A percentile compares a stretch with the other conserved stretches of the same genome.
Conservation (phyloP, 2,888 invertebrate genomes). For the Acrocera orbiculus region DNA sequence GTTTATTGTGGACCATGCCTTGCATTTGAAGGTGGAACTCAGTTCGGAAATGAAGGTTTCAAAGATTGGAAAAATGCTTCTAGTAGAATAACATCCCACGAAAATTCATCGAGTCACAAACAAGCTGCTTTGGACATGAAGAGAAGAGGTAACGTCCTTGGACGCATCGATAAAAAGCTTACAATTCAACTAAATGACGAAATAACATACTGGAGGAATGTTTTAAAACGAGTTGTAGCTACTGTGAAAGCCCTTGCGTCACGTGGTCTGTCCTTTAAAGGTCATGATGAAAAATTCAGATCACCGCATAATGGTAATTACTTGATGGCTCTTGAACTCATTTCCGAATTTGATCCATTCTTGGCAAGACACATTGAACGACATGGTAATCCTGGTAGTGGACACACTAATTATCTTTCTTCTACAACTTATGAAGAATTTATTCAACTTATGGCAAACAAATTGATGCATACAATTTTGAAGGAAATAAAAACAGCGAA, state of each 20-base stretch:
- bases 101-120: conserved; percentile 1
- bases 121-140: neutral
- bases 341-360: conserved; percentile 3
- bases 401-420: neutral
- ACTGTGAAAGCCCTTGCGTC: too few relatives aligned
- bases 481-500: too few relatives aligned
- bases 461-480: too few relatives aligned
- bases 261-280: too few relatives aligned
- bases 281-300: neutral
- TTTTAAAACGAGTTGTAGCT: neutral
- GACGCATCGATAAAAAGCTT: neutral
- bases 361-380: neutral
- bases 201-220: conserved; percentile 1
- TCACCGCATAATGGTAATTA: conserved; percentile 1
- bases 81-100: neutral
- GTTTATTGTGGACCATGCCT: conserved; percentile 5
- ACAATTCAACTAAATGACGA: conserved; percentile 1
- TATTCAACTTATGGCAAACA: neutral
- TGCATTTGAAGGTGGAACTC: neutral
- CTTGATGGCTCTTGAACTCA: neutral
- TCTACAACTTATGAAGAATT: neutral
- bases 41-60: conserved; percentile 2
- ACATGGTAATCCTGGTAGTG: neutral
- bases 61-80: conserved; percentile 1
- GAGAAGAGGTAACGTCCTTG: neutral